phyloP scores from a whole-genome alignment of 1,140 invertebrate genomes.

The Hyposmocoma kahamanoa region DNA sequence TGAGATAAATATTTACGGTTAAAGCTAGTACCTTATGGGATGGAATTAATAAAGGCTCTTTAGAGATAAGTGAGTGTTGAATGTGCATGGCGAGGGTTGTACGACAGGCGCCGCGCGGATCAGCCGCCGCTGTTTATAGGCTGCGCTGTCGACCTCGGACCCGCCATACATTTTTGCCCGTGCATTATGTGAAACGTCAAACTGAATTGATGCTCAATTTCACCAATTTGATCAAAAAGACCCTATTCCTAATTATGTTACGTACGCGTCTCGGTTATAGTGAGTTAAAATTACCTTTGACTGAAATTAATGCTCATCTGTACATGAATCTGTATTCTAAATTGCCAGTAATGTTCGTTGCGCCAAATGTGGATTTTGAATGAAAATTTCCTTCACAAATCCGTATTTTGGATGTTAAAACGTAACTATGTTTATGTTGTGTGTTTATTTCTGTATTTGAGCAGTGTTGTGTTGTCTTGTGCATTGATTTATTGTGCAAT shows the following conservation, averaged over 20 bases:
- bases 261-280: conserved; percentile 8
- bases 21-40: conserved; percentile 34
- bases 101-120: conserved; percentile 2
- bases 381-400: too few species aligned
- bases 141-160: conserved; percentile 32
- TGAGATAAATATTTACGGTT: conserved; percentile 70
- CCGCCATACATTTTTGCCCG: conserved; percentile 70
- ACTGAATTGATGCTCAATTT: conserved; percentile 45
- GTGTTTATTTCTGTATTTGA: too few species aligned
- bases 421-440: too few species aligned
- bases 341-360: conserved; percentile 38
- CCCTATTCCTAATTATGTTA: conserved; percentile 3
- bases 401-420: too few species aligned
- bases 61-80: conserved; percentile 27
- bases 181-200: conserved; percentile 70
- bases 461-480: too few species aligned
- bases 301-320: conserved; percentile 11
- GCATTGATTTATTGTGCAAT: too few species aligned
- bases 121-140: conserved; percentile 26
- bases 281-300: conserved; percentile 13
- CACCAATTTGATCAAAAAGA: conserved; percentile 11
- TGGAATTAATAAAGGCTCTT: conserved; percentile 25
- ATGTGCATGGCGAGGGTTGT: neutral
- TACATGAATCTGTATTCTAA: conserved; percentile 15
- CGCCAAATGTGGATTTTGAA: conserved; percentile 26